phyloP scores from a whole-genome alignment of 2,797 vertebrate species.

The Eupleurogrammus muticus region DNA sequence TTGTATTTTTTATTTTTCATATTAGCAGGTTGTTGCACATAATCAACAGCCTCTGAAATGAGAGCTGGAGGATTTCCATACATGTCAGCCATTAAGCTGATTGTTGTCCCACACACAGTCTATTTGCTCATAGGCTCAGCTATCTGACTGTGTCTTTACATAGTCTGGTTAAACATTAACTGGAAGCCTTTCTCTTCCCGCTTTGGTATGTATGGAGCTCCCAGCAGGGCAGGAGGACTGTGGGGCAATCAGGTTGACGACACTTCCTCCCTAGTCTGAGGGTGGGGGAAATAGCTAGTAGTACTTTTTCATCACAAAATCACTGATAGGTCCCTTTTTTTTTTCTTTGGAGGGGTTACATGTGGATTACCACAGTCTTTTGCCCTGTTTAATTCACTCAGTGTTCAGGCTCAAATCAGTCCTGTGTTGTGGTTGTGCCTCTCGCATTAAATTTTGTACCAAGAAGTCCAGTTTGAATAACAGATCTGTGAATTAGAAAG shows the following conservation, averaged over 20 bases:
- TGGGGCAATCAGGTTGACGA: conserved; percentile 21
- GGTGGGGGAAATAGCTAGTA: conserved; percentile 31
- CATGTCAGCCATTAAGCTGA: conserved; percentile 24
- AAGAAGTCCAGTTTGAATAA: too few species aligned
- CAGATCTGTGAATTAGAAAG: too few species aligned
- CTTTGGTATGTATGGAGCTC: conserved; percentile 68
- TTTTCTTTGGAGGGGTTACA: too few species aligned
- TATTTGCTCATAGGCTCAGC: conserved; percentile 71
- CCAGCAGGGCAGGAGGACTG: conserved; percentile 20
- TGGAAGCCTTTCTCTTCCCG: conserved; percentile 56
- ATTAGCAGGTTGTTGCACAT: not conserved
- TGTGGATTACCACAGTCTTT: too few species aligned
- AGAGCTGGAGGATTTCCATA: conserved; percentile 25
- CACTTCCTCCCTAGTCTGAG: conserved; percentile 57
- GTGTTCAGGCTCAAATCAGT: not conserved
- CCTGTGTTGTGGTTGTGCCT: too few species aligned
- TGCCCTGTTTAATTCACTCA: not conserved
- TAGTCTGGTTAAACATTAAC: conserved; percentile 77
- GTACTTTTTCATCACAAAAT: not conserved
- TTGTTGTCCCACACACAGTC: conserved; percentile 28
- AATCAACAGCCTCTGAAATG: conserved; percentile 1
- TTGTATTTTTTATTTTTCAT: too few species aligned
- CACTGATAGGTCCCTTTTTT: conserved; percentile 14
- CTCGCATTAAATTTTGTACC: too few species aligned
- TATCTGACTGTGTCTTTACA: conserved; percentile 64